Base-by-base conservation (phyloP, 2,797 vertebrate genomes). In the Rhynchotus rufescens region DNA sequence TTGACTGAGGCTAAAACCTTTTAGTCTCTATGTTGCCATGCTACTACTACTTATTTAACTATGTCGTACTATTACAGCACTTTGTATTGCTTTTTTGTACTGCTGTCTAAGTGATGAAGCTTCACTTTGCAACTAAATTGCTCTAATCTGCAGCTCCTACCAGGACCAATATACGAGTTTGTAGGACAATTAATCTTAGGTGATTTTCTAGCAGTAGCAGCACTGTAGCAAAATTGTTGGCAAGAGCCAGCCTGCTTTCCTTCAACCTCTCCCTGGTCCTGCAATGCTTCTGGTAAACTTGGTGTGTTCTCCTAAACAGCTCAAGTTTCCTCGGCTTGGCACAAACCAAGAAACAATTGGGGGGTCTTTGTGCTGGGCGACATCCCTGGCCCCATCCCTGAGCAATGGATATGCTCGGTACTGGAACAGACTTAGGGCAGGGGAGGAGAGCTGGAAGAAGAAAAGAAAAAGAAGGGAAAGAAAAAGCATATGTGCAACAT, bases 281-380 rank as follows among this genome's bases (percentile, higher is more conserved):
- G 17, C n/a, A 56, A 19, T 30, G 17, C 30, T 56, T 19, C 30
- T n/a, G 54, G 20, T 73, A 66, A 82, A 49, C 36, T 59, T 47
- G 34, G 4, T 0, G 0, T 28, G 25, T 5, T 79, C 56, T 21
- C 17, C 8, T 26, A 34, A 79, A 9, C 21, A 22, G 1, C 71
- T 83, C 52, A 32, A 11, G 2, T 86, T 78, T 67, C 26, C 22
- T 78, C 65, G 57, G 30, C n/a, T 5, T 61, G 30, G 32, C 26
- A 42, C 52, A 42, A 84, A 12, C 6, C 36, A 40, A 32, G 40
- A 71, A n/a, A n/a, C 21, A 2, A 65, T 74, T 68, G 23, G 10
- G 57, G 9, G n/a, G 22, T 54, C 26, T 69, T 79, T 67, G 36
- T 65, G 61, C 32, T 45, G 64, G 30, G 44, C 78, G 62, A 23